phyloP scores from a whole-genome alignment of 2,888 invertebrate species.

The Strigamia transsilvanica region DNA sequence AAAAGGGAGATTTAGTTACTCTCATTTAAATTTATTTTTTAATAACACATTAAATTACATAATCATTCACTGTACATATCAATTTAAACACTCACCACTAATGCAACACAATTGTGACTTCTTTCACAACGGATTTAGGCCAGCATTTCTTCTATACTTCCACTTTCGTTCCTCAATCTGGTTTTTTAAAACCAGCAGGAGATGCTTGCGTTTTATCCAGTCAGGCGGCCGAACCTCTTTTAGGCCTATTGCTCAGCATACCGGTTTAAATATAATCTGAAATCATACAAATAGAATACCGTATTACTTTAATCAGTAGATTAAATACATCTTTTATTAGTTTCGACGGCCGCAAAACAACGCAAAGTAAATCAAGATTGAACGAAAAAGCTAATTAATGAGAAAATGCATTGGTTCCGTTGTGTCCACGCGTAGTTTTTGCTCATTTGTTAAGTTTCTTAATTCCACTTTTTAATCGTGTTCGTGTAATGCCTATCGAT shows the following conservation, averaged over 20 bases:
- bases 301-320: neutral
- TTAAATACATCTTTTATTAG: neutral
- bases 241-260: neutral
- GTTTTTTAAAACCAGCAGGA: conserved; percentile 20
- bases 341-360: neutral
- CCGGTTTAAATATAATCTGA: conserved; percentile 1
- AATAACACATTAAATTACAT: conserved; percentile 22
- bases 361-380: neutral
- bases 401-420: neutral
- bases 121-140: conserved; percentile 15
- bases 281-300: neutral
- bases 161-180: neutral
- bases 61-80: neutral
- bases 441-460: neutral
- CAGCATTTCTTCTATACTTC: neutral
- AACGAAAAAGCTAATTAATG: neutral
- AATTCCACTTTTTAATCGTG: conserved; percentile 17
- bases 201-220: neutral
- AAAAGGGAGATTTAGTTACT: neutral
- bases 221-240: neutral
- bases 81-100: neutral
- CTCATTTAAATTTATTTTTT: conserved; percentile 3
- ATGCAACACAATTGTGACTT: neutral
- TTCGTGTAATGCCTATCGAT: conserved; percentile 17
- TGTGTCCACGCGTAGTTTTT: neutral